Percentiles rank a stretch among this genome's conserved stretches.
Evolutionary conservation across 2,797 vertebrate species (phyloP).

Genomic region (Myripristis murdjan): DNA sequence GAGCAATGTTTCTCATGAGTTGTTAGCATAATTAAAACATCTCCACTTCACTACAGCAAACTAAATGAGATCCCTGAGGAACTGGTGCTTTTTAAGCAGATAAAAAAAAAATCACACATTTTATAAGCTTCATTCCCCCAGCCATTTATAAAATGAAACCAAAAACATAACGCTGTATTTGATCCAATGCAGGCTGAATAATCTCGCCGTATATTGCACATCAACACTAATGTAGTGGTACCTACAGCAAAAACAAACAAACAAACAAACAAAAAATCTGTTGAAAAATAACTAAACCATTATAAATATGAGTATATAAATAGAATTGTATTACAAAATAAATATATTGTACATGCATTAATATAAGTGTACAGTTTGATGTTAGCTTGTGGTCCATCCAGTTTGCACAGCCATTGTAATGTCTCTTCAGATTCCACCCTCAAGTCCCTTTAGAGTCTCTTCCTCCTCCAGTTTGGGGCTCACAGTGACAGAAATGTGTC

Average conservation of each 20-base stretch:
- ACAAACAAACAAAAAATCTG: too few species aligned
- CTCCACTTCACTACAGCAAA: background rate
- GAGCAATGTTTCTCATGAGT: background rate
- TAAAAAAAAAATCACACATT: slow-evolving; percentile 2
- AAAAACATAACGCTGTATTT: slow-evolving; percentile 28
- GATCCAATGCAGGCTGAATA: slow-evolving; percentile 13
- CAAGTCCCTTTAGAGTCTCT: slow-evolving; percentile 6
- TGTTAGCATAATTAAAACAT: slow-evolving; percentile 4
- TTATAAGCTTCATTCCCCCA: background rate
- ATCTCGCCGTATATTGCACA: slow-evolving; percentile 58
- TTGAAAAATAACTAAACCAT: slow-evolving; percentile 7
- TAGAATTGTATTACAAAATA: slow-evolving; percentile 62
- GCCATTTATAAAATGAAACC: slow-evolving; percentile 50
- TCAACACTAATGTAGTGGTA: slow-evolving; percentile 74
- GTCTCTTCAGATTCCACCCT: slow-evolving; percentile 13
- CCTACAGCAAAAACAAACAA: slow-evolving; percentile 50
- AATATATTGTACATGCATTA: slow-evolving; percentile 49
- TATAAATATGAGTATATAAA: slow-evolving; percentile 71
- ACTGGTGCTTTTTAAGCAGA: slow-evolving; percentile 14
- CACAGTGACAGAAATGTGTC: background rate
- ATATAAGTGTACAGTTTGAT: slow-evolving; percentile 27
- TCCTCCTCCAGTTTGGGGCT: slow-evolving; percentile 1
- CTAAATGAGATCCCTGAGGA: slow-evolving; percentile 15
- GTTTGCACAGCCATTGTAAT: slow-evolving; percentile 22
- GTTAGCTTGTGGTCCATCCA: slow-evolving; percentile 30